Base-by-base conservation (phyloP, 2,888 invertebrate genomes). In the Athalia rosae region DNA sequence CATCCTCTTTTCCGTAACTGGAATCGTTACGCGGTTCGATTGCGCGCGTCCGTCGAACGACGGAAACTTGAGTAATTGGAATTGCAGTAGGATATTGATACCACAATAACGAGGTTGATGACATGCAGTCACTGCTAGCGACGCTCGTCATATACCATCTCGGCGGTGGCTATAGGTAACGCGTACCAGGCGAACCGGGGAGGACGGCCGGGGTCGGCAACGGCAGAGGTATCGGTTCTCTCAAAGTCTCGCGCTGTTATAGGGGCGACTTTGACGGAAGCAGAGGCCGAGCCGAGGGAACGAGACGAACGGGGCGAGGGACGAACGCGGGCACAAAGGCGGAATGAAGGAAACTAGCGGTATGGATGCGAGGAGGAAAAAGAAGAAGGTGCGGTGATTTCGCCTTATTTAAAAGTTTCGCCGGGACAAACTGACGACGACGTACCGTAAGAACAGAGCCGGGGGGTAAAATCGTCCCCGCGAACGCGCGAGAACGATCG, bases 391-490 rank as follows among this genome's bases (percentile, higher is more conserved):
- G 84, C 84, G 84, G 86, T 56, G 11, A 11, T 84, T 85, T 86
- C 85, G 83, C 85, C 87, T 87, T 87, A 86, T 87, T 89, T 86
- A 87, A 89, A 89, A 88, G 85, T 88, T 87, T 87, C 71, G 56
- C 71, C 58, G 71, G 45, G 58, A 41, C 71, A 71, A 71, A 71
- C 56, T 56, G 13, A 58, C 8, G 9, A 7, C 13, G 71, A n/a
- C n/a, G n/a, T n/a, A n/a, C n/a, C n/a, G 45, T 28, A 28, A 71
- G 45, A 71, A 71, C 58, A 41, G n/a, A 58, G 15, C 58, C 71
- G 13, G 28, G 13, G 28, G 6, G 45, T 41, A 45, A 71, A 58
- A 71, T 56, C 71, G 58, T 71, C 58, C 45, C 45, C 58, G 41
- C 71, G 56, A 58, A 71, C 43, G 45, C 61, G 66, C 48, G 77